A percentile compares a stretch with the other conserved stretches of the same genome.
Conservation (phyloP, 1,140 invertebrate genomes). For the Tetragnatha versicolor region DNA sequence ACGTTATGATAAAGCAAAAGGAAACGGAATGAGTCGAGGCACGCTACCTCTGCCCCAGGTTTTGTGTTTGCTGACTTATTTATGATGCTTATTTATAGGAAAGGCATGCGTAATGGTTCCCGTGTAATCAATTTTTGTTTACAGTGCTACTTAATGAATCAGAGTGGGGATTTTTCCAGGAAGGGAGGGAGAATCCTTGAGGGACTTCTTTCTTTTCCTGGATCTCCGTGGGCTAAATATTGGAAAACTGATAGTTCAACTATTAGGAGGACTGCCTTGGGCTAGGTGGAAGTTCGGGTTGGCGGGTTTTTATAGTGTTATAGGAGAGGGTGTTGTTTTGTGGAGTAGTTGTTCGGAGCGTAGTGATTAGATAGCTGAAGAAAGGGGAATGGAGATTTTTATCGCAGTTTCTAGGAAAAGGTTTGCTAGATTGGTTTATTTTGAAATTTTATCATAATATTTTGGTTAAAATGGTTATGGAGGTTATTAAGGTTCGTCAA, state of each 20-base stretch:
- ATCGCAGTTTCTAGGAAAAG: too few relatives aligned
- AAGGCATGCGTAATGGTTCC: conserved; percentile 10
- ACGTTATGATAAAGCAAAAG: conserved; percentile 28
- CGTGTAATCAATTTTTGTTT: conserved; percentile 16
- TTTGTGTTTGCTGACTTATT: conserved; percentile 24
- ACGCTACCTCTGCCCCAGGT: conserved; percentile 2
- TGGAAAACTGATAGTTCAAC: conserved; percentile 14
- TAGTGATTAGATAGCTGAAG: too few relatives aligned
- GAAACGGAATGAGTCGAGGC: background rate
- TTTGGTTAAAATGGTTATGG: too few relatives aligned
- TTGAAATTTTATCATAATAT: too few relatives aligned
- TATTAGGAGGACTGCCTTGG: too few relatives aligned
- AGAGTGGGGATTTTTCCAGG: background rate
- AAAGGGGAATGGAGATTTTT: too few relatives aligned
- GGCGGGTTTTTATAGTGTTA: too few relatives aligned
- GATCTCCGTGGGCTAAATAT: background rate
- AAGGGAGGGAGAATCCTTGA: background rate
- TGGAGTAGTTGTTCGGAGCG: too few relatives aligned
- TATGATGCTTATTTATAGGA: conserved; percentile 26
- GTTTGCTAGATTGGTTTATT: too few relatives aligned
- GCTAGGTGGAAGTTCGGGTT: too few relatives aligned
- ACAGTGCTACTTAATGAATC: conserved; percentile 12
- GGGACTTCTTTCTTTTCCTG: background rate
- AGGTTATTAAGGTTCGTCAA: too few relatives aligned
- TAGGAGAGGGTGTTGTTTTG: too few relatives aligned